A percentile compares a stretch with the other conserved stretches of the same genome.
Evolutionary conservation across 2,797 vertebrate species (phyloP).

Genomic region (Halcyon badia): DNA sequence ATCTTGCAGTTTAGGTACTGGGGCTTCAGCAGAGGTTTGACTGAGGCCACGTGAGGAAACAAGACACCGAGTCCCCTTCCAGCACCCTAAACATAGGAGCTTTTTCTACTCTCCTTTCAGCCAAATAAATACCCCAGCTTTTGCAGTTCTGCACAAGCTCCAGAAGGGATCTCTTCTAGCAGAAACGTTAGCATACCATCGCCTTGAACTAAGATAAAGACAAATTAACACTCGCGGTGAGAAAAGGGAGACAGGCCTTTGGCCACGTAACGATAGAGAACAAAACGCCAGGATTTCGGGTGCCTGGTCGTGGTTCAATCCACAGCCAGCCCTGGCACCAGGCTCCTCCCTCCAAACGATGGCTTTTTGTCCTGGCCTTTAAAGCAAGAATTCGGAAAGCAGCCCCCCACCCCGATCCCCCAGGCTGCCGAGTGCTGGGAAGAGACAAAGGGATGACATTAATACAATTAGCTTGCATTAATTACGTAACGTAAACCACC

Average conservation of each 20-base stretch:
- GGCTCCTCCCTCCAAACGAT: not conserved
- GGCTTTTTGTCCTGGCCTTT: not conserved
- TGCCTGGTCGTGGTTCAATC: not conserved
- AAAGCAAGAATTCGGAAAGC: not conserved
- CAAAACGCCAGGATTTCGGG: rapidly evolving
- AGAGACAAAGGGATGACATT: not conserved
- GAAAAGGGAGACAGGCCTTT: not conserved
- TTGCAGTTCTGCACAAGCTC: not conserved
- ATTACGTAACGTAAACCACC: not conserved
- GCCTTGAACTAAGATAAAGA: not conserved
- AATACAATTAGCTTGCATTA: not conserved
- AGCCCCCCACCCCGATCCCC: not conserved
- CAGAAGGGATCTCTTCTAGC: not conserved
- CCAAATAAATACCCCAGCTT: not conserved
- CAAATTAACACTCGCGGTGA: not conserved
- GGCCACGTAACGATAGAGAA: not conserved
- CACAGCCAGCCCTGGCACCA: not conserved
- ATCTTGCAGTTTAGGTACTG: not conserved
- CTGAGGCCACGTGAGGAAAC: not conserved
- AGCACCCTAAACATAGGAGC: not conserved
- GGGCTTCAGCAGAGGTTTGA: not conserved
- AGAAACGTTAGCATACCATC: not conserved
- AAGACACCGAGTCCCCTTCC: not conserved
- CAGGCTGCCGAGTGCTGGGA: not conserved
- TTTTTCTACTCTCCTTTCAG: not conserved